Percentiles rank a stretch among this genome's conserved stretches.
These are phyloP conservation scores for Mastomys coucha DNA, from an alignment of 2,113 vertebrate species.

Conservation along the genomic window DNA sequence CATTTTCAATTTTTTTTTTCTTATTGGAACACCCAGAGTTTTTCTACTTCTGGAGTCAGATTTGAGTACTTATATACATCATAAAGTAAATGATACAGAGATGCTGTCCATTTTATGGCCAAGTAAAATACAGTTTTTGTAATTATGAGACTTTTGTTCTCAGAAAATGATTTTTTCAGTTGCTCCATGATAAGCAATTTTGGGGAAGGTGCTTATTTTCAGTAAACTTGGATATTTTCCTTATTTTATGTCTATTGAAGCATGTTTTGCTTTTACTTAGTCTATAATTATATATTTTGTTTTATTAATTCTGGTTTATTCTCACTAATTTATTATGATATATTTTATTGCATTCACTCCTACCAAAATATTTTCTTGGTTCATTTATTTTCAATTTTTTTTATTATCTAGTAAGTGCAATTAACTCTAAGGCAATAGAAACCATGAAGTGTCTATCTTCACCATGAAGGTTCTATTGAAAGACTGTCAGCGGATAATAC, in stretches of 20 bases:
- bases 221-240: neutral
- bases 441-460: neutral
- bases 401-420: neutral
- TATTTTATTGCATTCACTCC: neutral
- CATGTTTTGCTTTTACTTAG: constrained; percentile 9
- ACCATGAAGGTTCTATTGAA: neutral
- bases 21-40: constrained; percentile 10
- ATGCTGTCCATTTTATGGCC: neutral
- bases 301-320: constrained; percentile 25
- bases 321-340: constrained; percentile 8
- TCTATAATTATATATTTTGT: neutral
- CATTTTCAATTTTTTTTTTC: neutral
- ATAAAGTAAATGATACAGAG: constrained; percentile 35
- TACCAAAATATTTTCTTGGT: constrained; percentile 11
- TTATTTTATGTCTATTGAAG: constrained; percentile 32
- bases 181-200: neutral
- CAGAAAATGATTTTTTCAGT: neutral
- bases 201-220: neutral
- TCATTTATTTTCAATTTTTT: constrained; percentile 32
- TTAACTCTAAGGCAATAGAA: constrained; percentile 10
- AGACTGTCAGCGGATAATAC: neutral
- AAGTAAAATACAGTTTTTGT: neutral
- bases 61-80: neutral
- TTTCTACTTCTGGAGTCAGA: neutral
- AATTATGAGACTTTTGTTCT: neutral